Percentiles rank a stretch among this genome's conserved stretches.
phyloP scores from a whole-genome alignment of 2,113 vertebrate genomes.

The Zosterops pallidus region DNA sequence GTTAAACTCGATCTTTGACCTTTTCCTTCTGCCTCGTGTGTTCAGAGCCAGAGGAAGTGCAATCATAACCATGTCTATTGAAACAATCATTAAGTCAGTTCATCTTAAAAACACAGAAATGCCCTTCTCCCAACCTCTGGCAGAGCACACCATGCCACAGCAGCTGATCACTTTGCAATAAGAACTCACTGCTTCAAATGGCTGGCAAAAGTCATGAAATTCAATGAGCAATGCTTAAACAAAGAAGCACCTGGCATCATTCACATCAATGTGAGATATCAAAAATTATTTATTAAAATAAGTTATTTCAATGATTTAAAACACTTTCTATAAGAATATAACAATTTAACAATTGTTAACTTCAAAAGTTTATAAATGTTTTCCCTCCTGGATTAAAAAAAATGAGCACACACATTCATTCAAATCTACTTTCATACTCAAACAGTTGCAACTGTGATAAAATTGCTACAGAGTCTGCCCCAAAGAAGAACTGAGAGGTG shows the following conservation, averaged over 20 bases:
- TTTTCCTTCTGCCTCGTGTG: neutral
- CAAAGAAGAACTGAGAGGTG: neutral
- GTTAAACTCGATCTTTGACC: neutral
- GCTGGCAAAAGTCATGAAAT: neutral
- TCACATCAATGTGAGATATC: neutral
- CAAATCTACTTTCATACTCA: neutral
- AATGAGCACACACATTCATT: neutral
- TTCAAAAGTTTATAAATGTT: neutral
- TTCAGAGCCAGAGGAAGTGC: neutral
- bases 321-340: neutral
- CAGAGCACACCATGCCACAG: neutral
- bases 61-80: neutral
- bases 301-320: slow-evolving; percentile 49
- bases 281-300: slow-evolving; percentile 62
- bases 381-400: neutral
- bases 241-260: neutral
- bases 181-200: neutral
- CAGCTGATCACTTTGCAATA: neutral
- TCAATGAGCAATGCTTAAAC: neutral
- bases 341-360: neutral
- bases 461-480: neutral
- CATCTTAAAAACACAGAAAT: neutral
- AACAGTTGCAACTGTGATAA: neutral
- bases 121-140: neutral
- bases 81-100: slow-evolving; percentile 17